Percentiles rank a stretch among this genome's conserved stretches.
These are phyloP conservation scores for Ochropacha duplaris DNA, from an alignment of 2,888 invertebrate genomes.

Conservation along the genomic window DNA sequence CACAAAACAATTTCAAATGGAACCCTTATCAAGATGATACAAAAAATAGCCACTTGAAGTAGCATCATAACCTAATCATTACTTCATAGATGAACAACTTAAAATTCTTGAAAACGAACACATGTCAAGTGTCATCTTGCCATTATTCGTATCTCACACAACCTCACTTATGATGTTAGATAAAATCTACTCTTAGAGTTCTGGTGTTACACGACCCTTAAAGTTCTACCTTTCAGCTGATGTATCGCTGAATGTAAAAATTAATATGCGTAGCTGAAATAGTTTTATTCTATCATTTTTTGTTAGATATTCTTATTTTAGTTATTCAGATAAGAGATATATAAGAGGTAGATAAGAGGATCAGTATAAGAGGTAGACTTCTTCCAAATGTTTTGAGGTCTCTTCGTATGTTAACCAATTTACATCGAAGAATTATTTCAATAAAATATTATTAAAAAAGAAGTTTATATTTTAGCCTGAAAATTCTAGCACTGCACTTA, in stretches of 20 bases:
- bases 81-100: slow-evolving; percentile 39
- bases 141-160: slow-evolving; percentile 41
- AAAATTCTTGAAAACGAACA: slow-evolving; percentile 54
- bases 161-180: slow-evolving; percentile 47
- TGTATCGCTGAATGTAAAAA: not conserved
- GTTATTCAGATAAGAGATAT: too few relatives aligned
- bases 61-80: slow-evolving; percentile 32
- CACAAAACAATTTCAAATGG: not conserved
- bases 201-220: slow-evolving; percentile 2
- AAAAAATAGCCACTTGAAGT: slow-evolving; percentile 19
- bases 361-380: too few relatives aligned
- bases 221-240: not conserved
- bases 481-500: too few relatives aligned
- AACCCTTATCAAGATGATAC: not conserved
- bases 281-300: too few relatives aligned
- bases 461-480: too few relatives aligned
- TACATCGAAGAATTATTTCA: too few relatives aligned
- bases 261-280: too few relatives aligned
- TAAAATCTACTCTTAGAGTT: slow-evolving; percentile 25
- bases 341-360: too few relatives aligned
- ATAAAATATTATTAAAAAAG: too few relatives aligned
- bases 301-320: too few relatives aligned
- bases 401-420: too few relatives aligned
- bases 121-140: slow-evolving; percentile 47
- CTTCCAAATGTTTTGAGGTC: too few relatives aligned